phyloP scores from a whole-genome alignment of 2,888 invertebrate genomes.

The Adelognathus sp. region DNA sequence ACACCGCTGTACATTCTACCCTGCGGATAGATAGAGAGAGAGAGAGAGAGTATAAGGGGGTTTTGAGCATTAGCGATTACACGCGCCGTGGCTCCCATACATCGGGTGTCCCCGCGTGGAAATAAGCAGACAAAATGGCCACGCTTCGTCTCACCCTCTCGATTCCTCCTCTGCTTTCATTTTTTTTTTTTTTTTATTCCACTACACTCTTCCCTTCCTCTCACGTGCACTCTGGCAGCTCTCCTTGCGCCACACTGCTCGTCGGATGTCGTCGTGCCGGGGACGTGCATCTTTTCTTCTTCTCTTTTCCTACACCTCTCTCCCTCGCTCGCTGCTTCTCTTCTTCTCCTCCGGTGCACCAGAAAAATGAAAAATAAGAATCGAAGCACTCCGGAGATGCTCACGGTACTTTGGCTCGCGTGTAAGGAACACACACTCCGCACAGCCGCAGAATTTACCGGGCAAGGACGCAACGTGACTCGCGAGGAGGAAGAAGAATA shows the following conservation, averaged over 20 bases:
- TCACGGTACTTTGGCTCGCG: conserved; percentile 49
- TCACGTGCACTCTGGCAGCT: conserved; percentile 45
- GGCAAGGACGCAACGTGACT: background rate
- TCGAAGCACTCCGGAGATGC: conserved; percentile 29
- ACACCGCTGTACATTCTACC: background rate
- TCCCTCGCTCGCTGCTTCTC: conserved; percentile 44
- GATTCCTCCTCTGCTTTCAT: conserved; percentile 70
- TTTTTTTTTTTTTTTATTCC: conserved; percentile 19
- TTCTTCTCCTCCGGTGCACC: conserved; percentile 47
- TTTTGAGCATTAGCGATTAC: conserved; percentile 80
- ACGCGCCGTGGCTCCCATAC: conserved; percentile 77
- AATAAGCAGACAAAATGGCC: conserved; percentile 80
- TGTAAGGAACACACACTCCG: conserved; percentile 15
- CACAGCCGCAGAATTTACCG: background rate
- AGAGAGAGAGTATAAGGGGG: conserved; percentile 63
- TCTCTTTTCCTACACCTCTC: conserved; percentile 32
- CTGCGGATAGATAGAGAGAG: conserved; percentile 28
- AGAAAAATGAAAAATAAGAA: conserved; percentile 33
- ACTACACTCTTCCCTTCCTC: conserved; percentile 27
- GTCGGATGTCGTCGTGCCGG: conserved; percentile 54
- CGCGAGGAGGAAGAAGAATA: background rate
- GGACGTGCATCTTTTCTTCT: conserved; percentile 27
- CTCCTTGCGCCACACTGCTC: conserved; percentile 52
- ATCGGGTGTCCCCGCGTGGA: conserved; percentile 77
- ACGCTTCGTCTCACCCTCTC: conserved; percentile 74